phyloP scores from a whole-genome alignment of 1,140 invertebrate species.

The Trigoniulus corallinus region DNA sequence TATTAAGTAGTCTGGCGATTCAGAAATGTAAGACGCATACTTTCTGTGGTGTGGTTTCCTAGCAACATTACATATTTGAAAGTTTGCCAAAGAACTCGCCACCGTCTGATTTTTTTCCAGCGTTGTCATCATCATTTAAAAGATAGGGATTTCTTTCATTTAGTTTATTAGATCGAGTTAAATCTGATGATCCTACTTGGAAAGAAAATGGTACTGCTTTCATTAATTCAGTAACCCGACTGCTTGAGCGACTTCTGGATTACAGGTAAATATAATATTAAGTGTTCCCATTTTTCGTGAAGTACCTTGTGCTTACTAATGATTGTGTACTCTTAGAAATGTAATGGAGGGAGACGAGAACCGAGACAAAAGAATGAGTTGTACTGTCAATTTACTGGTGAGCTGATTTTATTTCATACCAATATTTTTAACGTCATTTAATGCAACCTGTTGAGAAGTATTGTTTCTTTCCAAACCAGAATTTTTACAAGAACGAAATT shows the following conservation, averaged over 20 bases:
- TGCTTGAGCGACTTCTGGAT: conserved; percentile 74
- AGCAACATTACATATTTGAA: too few species aligned
- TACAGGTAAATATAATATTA: conserved; percentile 34
- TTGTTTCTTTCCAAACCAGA: conserved; percentile 38
- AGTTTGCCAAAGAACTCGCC: too few species aligned
- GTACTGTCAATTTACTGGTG: conserved; percentile 86
- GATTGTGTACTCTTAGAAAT: conserved; percentile 33
- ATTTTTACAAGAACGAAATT: conserved; percentile 91
- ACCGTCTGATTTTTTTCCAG: too few species aligned
- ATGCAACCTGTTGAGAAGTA: not conserved
- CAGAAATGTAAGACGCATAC: too few species aligned
- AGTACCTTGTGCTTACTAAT: not conserved
- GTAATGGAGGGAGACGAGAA: conserved; percentile 85
- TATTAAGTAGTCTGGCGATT: too few species aligned
- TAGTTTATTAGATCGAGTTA: conserved; percentile 70
- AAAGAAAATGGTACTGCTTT: conserved; percentile 78
- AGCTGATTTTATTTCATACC: conserved; percentile 16
- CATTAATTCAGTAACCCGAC: conserved; percentile 71
- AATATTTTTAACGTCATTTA: not conserved
- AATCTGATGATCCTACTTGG: conserved; percentile 68
- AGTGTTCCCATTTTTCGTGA: not conserved
- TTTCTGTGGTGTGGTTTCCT: too few species aligned
- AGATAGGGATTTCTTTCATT: conserved; percentile 15
- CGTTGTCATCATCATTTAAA: too few species aligned
- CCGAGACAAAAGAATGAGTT: conserved; percentile 85